Conservation (phyloP, 2,797 vertebrate genomes). For the Chloroceryle inda region DNA sequence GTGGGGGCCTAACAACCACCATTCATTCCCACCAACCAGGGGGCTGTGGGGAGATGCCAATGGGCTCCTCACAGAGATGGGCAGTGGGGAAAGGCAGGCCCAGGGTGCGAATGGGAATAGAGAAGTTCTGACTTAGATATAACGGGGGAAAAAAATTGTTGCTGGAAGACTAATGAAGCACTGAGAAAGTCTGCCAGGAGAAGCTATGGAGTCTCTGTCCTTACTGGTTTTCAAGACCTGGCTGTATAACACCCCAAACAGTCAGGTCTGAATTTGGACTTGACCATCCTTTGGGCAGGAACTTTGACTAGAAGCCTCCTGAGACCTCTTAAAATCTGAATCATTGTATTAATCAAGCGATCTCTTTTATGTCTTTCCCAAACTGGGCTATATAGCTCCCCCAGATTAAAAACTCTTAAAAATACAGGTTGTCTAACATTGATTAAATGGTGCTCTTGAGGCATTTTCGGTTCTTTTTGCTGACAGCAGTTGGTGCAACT, state of each 20-base stretch:
- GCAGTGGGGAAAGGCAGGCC: background rate
- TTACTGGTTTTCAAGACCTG: background rate
- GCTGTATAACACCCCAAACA: background rate
- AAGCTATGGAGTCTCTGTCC: background rate
- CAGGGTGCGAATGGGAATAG: background rate
- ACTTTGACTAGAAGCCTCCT: background rate
- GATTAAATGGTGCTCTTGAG: background rate
- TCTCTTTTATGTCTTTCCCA: background rate
- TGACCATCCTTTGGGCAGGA: background rate
- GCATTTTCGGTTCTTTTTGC: background rate
- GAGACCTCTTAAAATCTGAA: background rate
- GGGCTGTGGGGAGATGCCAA: background rate
- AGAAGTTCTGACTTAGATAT: background rate
- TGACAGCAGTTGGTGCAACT: background rate
- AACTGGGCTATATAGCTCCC: background rate
- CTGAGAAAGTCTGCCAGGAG: background rate
- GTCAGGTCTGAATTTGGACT: background rate
- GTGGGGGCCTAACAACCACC: background rate
- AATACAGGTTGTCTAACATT: background rate
- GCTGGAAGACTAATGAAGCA: background rate
- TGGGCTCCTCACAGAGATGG: background rate
- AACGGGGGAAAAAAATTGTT: background rate
- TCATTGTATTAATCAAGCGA: background rate
- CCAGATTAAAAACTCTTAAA: background rate
- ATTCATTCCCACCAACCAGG: accelerated